Evolutionary conservation across 2,113 vertebrate species (phyloP), one percentile per base, ranked within the genome.

Genomic region (Progne subis): DNA sequence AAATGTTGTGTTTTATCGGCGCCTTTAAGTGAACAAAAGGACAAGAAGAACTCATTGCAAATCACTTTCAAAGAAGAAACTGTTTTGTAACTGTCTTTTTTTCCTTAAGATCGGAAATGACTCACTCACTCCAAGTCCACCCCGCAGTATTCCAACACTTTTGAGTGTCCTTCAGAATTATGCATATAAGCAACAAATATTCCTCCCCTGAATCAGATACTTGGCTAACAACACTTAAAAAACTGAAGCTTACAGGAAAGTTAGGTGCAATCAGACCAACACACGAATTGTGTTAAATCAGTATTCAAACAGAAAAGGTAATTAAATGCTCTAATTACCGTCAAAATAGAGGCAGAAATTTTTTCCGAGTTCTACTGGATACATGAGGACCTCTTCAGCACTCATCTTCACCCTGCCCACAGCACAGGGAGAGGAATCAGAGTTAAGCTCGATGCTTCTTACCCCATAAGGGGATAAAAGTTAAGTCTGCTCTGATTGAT

Each of bases 391-490:
- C 61, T 67, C 59, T 41, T 86, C 61, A 31, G 18, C 14, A 6
- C 19, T 86, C 96, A 97, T 97, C 86, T 95, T 94, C 50, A n/a
- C 80, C 41, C 88, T 97, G 70, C 61, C 50, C 63, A 24, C 26
- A 70, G 55, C 21, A 29, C 13, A 23, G 1, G 32, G n/a, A 65
- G 49, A 68, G 13, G 12, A 19, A 56, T 69, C 78, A 8, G 49
- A 60, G 34, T 47, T 52, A 41, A 55, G 31, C 74, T 23, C 1
- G 14, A 17, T 13, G 70, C n/a, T 68, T 41, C 41, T 63, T n/a
- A 23, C 16, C n/a, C 31, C 37, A 0, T 7, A 49, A 29, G n/a
- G 65, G 39, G 32, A 8, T 46, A 46, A 29, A 90, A 55, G 9
- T 29, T 28, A 6, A 41, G 12, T 15, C 57, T 34, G 13, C 37